phyloP scores from a whole-genome alignment of 2,797 vertebrate genomes.

The Molothrus aeneus region DNA sequence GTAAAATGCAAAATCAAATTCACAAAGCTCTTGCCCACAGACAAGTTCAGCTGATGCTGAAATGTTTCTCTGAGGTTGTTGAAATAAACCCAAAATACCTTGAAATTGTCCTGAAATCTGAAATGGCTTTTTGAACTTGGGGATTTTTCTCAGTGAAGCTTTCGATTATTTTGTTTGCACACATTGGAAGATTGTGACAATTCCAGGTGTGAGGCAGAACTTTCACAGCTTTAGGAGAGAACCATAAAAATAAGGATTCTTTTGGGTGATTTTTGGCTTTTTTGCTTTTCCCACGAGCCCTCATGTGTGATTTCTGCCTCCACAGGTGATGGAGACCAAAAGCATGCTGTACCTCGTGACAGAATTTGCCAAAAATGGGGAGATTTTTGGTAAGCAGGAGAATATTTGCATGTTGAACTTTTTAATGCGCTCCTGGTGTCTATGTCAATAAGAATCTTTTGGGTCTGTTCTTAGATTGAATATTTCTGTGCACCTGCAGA shows the following conservation, averaged over 20 bases:
- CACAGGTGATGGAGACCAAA: slow-evolving; percentile 99
- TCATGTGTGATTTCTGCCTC: slow-evolving; percentile 41
- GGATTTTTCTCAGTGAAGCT: neutral
- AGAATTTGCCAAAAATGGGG: slow-evolving; percentile 98
- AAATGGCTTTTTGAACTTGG: neutral
- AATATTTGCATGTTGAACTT: neutral
- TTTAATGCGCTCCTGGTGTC: neutral
- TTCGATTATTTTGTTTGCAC: neutral
- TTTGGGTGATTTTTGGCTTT: neutral
- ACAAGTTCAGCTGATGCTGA: neutral
- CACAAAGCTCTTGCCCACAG: neutral
- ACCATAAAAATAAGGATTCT: neutral
- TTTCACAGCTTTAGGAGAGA: neutral
- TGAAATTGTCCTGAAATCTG: neutral
- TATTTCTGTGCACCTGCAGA: neutral
- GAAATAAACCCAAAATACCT: neutral
- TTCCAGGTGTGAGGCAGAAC: neutral
- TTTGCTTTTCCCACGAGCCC: neutral
- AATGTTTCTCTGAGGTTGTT: neutral
- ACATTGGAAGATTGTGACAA: rapidly evolving
- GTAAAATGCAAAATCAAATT: neutral
- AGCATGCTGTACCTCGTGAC: slow-evolving; percentile 99
- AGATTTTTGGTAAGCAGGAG: slow-evolving; percentile 94
- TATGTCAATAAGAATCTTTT: neutral
- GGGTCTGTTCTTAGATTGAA: neutral